phyloP scores from a whole-genome alignment of 2,797 vertebrate genomes.

The Aplochiton taeniatus region DNA sequence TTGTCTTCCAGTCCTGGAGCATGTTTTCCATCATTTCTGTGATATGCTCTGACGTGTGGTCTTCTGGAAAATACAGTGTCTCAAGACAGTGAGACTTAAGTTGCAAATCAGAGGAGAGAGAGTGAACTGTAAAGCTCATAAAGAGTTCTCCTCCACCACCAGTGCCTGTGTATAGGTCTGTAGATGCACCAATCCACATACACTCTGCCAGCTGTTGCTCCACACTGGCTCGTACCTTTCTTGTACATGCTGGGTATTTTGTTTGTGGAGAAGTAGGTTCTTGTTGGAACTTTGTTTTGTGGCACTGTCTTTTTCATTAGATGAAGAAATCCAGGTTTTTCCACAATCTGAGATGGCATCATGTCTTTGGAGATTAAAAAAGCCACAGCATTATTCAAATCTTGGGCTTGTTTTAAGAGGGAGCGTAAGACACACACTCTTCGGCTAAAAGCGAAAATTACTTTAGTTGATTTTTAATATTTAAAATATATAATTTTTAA shows the following conservation, averaged over 20 bases:
- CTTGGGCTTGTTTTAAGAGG: conserved; percentile 7
- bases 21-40: conserved; percentile 18
- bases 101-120: conserved; percentile 21
- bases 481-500: no score
- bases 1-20: no score
- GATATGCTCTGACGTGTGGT: conserved; percentile 14
- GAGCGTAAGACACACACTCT: no score
- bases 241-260: conserved; percentile 14
- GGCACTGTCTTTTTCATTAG: conserved; percentile 18
- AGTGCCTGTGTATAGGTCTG: conserved; percentile 20
- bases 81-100: conserved; percentile 13
- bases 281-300: conserved; percentile 18
- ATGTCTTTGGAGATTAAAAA: conserved; percentile 22
- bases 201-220: conserved; percentile 2
- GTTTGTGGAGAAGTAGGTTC: conserved; percentile 10
- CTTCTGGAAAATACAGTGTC: conserved; percentile 20
- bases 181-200: conserved; percentile 18
- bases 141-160: conserved; percentile 16
- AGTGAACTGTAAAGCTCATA: conserved; percentile 19
- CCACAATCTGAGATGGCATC: conserved; percentile 20
- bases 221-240: conserved; percentile 14
- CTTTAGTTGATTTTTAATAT: no score
- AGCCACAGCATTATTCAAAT: conserved; percentile 5
- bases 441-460: no score
- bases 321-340: conserved; percentile 15